These are phyloP conservation scores for Pocota personata DNA, from an alignment of 2,888 invertebrate species.

Conservation along the genomic window DNA sequence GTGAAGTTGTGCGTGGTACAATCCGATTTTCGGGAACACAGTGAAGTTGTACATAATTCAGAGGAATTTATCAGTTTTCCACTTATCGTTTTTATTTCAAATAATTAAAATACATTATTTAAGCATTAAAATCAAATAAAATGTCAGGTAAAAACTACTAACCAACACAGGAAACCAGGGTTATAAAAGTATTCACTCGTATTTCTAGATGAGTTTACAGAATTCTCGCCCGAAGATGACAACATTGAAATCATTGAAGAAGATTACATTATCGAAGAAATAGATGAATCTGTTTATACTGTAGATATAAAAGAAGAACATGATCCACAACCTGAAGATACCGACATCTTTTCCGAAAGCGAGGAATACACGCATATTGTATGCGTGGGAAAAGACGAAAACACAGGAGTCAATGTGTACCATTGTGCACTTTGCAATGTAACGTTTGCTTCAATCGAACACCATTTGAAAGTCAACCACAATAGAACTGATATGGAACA, in stretches of 20 bases:
- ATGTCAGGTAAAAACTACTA: slow-evolving; percentile 23
- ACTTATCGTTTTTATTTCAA: slow-evolving; percentile 51
- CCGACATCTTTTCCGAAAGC: not conserved
- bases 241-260: slow-evolving; percentile 50
- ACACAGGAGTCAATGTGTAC: slow-evolving; percentile 27
- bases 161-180: not conserved
- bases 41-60: slow-evolving; percentile 60
- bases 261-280: slow-evolving; percentile 46
- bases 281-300: slow-evolving; percentile 14
- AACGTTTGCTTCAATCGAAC: slow-evolving; percentile 61
- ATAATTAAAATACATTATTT: not conserved
- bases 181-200: not conserved
- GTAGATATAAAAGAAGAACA: slow-evolving; percentile 45
- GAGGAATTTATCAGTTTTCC: not conserved
- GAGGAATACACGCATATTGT: slow-evolving; percentile 14
- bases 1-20: slow-evolving; percentile 60
- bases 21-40: not conserved
- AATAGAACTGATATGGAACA: not conserved
- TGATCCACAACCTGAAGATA: not conserved
- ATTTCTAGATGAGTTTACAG: slow-evolving; percentile 18
- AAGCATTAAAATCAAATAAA: not conserved
- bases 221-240: not conserved
- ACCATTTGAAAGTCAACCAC: slow-evolving; percentile 18
- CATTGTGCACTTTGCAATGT: slow-evolving; percentile 66
- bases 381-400: slow-evolving; percentile 2